Conservation (phyloP, 2,888 invertebrate species). For the Tiliacea aurago region DNA sequence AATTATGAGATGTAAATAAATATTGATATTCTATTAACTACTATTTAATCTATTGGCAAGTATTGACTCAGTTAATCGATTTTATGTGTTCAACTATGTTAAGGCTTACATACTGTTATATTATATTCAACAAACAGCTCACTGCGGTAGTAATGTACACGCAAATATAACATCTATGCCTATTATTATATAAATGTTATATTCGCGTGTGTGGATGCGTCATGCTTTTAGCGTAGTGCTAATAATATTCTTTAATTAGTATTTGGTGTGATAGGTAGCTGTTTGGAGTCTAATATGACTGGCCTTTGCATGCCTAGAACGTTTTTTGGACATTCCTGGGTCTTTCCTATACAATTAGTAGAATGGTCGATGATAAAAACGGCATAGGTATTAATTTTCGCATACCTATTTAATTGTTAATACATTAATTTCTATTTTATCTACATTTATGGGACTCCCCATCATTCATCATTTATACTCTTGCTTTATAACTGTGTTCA, state of each 20-base stretch:
- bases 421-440: too few relatives aligned
- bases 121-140: conserved; percentile 20
- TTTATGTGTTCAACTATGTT: conserved; percentile 6
- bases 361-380: too few relatives aligned
- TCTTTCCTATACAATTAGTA: too few relatives aligned
- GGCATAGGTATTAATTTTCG: too few relatives aligned
- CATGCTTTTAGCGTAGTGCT: conserved; percentile 24
- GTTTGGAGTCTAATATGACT: conserved; percentile 23
- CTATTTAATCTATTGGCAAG: conserved; percentile 1
- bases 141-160: conserved; percentile 24
- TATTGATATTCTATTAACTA: conserved; percentile 22
- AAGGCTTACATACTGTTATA: conserved; percentile 6
- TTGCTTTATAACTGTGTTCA: too few relatives aligned
- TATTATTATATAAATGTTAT: conserved; percentile 19
- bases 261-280: conserved; percentile 21
- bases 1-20: conserved; percentile 26
- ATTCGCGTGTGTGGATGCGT: conserved; percentile 36
- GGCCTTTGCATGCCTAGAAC: conserved; percentile 15
- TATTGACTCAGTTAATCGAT: conserved; percentile 40
- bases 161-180: conserved; percentile 28
- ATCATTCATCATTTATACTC: too few relatives aligned
- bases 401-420: too few relatives aligned
- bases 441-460: too few relatives aligned
- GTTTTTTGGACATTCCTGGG: not conserved
- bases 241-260: conserved; percentile 37